phyloP scores from a whole-genome alignment of 2,113 vertebrate species.

The Cyprinus carpio region DNA sequence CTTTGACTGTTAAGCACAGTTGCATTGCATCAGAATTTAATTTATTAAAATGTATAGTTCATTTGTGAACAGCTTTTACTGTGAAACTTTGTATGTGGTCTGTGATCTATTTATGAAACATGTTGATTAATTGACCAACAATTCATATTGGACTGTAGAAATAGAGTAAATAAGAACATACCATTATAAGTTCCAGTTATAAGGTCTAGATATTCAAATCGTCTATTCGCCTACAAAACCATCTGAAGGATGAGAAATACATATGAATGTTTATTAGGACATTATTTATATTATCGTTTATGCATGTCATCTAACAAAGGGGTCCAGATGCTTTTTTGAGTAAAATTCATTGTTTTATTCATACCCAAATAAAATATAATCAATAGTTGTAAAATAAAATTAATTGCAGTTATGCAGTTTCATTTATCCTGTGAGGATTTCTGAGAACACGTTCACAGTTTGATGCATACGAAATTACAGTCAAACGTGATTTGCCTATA shows the following conservation, averaged over 20 bases:
- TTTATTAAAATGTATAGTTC: background rate
- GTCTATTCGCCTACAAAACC: background rate
- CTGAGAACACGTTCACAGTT: background rate
- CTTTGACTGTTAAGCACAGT: conserved; percentile 47
- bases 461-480: background rate
- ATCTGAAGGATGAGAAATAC: conserved; percentile 20
- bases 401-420: background rate
- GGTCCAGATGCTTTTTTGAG: background rate
- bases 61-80: background rate
- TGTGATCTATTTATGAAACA: background rate
- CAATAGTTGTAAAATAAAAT: background rate
- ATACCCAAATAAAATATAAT: background rate
- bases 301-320: background rate
- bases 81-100: background rate
- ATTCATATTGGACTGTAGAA: background rate
- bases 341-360: background rate
- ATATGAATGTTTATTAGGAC: background rate
- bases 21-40: background rate
- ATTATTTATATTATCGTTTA: background rate
- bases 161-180: conserved; percentile 13
- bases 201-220: conserved; percentile 14
- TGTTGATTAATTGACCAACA: background rate
- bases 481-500: too few species aligned
- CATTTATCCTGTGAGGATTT: background rate
- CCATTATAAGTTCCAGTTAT: conserved; percentile 40